A percentile compares a stretch with the other conserved stretches of the same genome.
Evolutionary conservation across 2,888 invertebrate species (phyloP).

Genomic region (Odontomyia ornata): DNA sequence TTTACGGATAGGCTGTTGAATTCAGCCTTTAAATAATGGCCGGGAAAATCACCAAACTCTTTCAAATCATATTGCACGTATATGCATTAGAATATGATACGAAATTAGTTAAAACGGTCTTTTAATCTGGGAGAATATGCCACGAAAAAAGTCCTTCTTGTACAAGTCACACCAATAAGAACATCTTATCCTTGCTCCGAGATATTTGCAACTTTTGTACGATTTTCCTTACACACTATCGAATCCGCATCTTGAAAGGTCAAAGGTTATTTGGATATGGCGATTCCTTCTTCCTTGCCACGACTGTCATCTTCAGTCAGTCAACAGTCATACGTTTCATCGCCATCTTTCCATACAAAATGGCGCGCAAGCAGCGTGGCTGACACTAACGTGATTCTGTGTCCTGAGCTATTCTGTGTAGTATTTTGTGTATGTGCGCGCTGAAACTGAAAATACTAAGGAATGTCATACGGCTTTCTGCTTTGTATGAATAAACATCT

Average conservation of each 20-base stretch:
- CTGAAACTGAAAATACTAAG: not conserved
- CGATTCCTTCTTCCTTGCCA: not conserved
- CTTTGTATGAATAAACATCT: not conserved
- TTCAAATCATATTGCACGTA: no score
- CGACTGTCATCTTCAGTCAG: slow-evolving; percentile 17
- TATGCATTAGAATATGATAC: no score
- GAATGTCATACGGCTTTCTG: not conserved
- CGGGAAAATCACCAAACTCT: no score
- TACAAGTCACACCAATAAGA: no score
- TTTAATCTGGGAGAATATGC: no score
- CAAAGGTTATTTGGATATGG: not conserved
- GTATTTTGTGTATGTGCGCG: not conserved
- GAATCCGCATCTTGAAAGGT: slow-evolving; percentile 4
- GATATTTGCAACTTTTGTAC: not conserved
- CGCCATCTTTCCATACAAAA: slow-evolving; percentile 27
- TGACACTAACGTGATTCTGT: not conserved
- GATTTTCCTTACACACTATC: not conserved
- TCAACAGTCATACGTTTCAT: slow-evolving; percentile 5
- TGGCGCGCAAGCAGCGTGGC: slow-evolving; percentile 29
- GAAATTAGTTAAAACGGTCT: no score
- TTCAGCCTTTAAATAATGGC: no score
- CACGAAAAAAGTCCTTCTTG: no score
- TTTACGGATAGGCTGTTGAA: no score
- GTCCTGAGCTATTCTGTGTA: not conserved
- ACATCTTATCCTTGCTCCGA: no score